These are phyloP conservation scores for Sepioteuthis lessoniana DNA, from an alignment of 2,888 invertebrate species.

Conservation along the genomic window DNA sequence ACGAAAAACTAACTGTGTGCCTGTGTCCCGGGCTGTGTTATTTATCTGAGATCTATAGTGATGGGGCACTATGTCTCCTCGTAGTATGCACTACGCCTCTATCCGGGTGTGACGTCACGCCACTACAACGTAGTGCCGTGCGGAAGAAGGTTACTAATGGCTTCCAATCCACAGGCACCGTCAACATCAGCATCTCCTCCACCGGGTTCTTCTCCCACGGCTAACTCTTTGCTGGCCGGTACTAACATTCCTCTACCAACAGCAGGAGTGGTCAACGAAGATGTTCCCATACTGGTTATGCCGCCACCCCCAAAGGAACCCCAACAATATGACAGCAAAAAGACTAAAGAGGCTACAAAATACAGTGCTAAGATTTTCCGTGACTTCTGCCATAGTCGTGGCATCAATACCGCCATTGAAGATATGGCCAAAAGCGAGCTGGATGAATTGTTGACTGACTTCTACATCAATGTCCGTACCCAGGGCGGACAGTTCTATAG, in stretches of 20 bases:
- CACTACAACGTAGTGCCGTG: constrained; percentile 46
- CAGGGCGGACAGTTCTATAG: constrained; percentile 46
- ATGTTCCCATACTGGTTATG: constrained; percentile 44
- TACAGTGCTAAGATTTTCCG: constrained; percentile 47
- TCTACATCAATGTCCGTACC: constrained; percentile 47
- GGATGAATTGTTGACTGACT: constrained; percentile 39
- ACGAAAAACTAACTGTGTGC: neutral
- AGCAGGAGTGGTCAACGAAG: constrained; percentile 43
- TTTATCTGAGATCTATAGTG: constrained; percentile 40
- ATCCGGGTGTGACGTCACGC: constrained; percentile 44
- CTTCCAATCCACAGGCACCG: constrained; percentile 43
- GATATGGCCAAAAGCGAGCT: constrained; percentile 43
- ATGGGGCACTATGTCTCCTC: constrained; percentile 46
- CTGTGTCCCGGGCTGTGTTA: neutral
- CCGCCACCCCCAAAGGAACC: constrained; percentile 43
- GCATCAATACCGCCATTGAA: constrained; percentile 45
- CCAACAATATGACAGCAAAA: constrained; percentile 46
- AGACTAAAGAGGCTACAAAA: constrained; percentile 46
- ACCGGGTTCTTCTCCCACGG: constrained; percentile 39
- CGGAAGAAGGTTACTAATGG: constrained; percentile 48
- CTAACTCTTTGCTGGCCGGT: constrained; percentile 43
- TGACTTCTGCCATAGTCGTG: constrained; percentile 46
- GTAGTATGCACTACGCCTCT: constrained; percentile 45
- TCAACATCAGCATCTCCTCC: constrained; percentile 37
- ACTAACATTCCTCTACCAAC: constrained; percentile 45